phyloP scores from a whole-genome alignment of 2,888 invertebrate genomes.

The Chymomyza procnemis region DNA sequence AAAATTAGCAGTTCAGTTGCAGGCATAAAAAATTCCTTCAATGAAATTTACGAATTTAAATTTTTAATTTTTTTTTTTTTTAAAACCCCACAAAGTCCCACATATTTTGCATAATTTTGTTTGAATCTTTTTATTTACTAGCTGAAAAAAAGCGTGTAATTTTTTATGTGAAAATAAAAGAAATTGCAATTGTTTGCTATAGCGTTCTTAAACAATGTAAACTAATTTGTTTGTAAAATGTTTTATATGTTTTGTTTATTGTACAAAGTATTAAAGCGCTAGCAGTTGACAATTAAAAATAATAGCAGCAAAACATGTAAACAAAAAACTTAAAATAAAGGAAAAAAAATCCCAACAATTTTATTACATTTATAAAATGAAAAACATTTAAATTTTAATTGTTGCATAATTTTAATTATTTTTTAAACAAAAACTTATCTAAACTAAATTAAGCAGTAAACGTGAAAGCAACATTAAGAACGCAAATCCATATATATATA shows the following conservation, averaged over 20 bases:
- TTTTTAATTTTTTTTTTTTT: slow-evolving; percentile 54
- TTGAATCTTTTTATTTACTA: slow-evolving; percentile 18
- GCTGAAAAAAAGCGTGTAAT: neutral
- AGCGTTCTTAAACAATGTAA: slow-evolving; percentile 29
- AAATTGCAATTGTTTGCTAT: neutral
- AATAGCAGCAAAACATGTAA: slow-evolving; percentile 33
- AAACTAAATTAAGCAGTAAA: slow-evolving; percentile 51
- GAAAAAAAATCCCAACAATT: slow-evolving; percentile 68
- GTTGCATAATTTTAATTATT: slow-evolving; percentile 75
- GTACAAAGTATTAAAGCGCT: slow-evolving; percentile 74
- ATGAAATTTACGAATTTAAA: slow-evolving; percentile 72
- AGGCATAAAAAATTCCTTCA: slow-evolving; percentile 58
- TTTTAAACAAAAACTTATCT: slow-evolving; percentile 57
- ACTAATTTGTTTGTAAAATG: slow-evolving; percentile 51
- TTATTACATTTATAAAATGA: slow-evolving; percentile 74
- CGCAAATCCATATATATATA: slow-evolving; percentile 23
- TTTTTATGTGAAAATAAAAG: slow-evolving; percentile 28
- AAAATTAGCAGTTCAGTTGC: slow-evolving; percentile 28
- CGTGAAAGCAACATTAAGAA: slow-evolving; percentile 41
- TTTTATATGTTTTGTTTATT: slow-evolving; percentile 62
- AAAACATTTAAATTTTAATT: slow-evolving; percentile 70
- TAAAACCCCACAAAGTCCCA: slow-evolving; percentile 23
- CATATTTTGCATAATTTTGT: slow-evolving; percentile 7
- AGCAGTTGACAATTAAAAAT: slow-evolving; percentile 43
- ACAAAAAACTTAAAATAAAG: slow-evolving; percentile 23